A percentile compares a stretch with the other conserved stretches of the same genome.
These are phyloP conservation scores for Scelioninae gen. 1 DNA, from an alignment of 2,888 invertebrate genomes.

Conservation along the genomic window DNA sequence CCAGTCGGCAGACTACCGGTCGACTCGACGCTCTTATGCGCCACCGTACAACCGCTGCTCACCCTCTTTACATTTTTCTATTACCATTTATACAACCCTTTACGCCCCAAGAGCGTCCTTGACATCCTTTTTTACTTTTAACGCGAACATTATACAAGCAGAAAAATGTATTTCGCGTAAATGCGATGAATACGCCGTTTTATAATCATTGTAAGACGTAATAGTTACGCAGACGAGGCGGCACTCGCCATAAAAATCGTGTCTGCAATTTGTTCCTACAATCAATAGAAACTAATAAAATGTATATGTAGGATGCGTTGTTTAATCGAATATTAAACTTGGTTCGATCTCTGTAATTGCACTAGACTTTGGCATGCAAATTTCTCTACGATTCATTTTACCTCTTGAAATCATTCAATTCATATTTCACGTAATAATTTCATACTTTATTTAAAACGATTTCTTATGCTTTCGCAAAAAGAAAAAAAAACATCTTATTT, in stretches of 20 bases:
- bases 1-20: constrained; percentile 76
- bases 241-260: neutral
- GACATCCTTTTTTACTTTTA: constrained; percentile 62
- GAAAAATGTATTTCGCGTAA: constrained; percentile 19
- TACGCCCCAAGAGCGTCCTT: constrained; percentile 53
- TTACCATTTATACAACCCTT: constrained; percentile 69
- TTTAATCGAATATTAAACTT: neutral
- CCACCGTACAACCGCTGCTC: constrained; percentile 51
- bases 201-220: constrained; percentile 21
- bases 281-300: constrained; percentile 1
- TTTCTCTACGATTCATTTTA: too few relatives aligned
- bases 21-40: constrained; percentile 60
- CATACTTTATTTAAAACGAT: too few relatives aligned
- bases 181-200: constrained; percentile 22
- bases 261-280: neutral
- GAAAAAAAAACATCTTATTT: too few relatives aligned
- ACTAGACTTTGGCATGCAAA: neutral
- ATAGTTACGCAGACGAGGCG: neutral
- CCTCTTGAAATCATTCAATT: too few relatives aligned
- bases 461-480: too few relatives aligned
- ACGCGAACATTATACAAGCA: constrained; percentile 10
- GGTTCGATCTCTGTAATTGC: neutral
- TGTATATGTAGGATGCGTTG: neutral
- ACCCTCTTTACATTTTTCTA: constrained; percentile 64
- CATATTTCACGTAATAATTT: too few relatives aligned